phyloP scores from a whole-genome alignment of 2,797 vertebrate species.

The Acrossocheilus fasciatus region DNA sequence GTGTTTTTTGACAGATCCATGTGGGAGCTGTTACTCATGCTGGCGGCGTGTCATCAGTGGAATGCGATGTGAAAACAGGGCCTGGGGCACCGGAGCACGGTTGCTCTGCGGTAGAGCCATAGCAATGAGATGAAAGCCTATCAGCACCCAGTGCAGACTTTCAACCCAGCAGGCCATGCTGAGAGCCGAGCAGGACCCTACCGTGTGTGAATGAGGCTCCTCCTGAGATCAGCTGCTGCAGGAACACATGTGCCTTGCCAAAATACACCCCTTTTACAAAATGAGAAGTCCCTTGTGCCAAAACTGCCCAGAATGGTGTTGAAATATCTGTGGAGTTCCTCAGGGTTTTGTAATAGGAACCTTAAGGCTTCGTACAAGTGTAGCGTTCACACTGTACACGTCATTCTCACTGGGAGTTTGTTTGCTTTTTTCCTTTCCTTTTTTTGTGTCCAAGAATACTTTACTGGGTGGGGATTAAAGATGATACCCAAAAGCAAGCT shows the following conservation, averaged over 20 bases:
- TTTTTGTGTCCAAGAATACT: background rate
- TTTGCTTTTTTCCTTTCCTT: background rate
- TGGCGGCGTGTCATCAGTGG: constrained; percentile 41
- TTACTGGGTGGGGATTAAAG: constrained; percentile 25
- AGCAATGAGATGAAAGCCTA: constrained; percentile 42
- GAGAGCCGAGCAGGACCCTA: background rate
- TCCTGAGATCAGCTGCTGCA: constrained; percentile 24
- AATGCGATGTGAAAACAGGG: constrained; percentile 39
- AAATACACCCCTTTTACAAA: constrained; percentile 30
- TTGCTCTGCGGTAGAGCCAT: constrained; percentile 1
- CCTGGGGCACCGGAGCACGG: constrained; percentile 22
- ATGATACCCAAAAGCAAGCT: constrained; percentile 58
- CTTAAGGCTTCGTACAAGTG: background rate
- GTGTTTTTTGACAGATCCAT: constrained; percentile 51
- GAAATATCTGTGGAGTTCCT: constrained; percentile 29
- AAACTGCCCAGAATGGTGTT: background rate
- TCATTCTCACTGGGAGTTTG: background rate
- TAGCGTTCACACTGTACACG: background rate
- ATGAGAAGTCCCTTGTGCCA: constrained; percentile 12
- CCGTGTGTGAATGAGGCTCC: constrained; percentile 25
- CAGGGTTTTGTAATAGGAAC: constrained; percentile 5
- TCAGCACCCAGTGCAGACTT: background rate
- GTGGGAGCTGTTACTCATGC: constrained; percentile 40
- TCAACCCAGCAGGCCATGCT: constrained; percentile 26
- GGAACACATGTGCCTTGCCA: constrained; percentile 27